Percentiles rank a stretch among this genome's conserved stretches.
phyloP scores from a whole-genome alignment of 2,113 vertebrate species.

The Fregata magnificens region DNA sequence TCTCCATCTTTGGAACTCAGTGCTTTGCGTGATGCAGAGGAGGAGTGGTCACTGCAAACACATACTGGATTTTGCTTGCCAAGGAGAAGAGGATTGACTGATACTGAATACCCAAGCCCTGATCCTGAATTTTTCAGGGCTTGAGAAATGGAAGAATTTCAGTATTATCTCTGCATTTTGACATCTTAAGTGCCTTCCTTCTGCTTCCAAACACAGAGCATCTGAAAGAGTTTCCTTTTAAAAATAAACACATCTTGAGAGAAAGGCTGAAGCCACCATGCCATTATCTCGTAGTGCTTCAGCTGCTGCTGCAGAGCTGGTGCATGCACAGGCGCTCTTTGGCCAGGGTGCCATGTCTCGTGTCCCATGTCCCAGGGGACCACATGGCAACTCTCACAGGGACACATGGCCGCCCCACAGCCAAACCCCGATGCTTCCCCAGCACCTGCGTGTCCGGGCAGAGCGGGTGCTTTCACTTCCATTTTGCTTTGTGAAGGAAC shows the following conservation, averaged over 20 bases:
- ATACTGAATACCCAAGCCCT: neutral
- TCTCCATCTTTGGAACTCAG: neutral
- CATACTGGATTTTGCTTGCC: neutral
- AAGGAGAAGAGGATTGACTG: neutral
- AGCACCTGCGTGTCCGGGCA: accelerated
- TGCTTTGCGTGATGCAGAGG: neutral
- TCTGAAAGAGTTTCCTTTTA: neutral
- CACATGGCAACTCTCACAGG: neutral
- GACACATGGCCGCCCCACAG: neutral
- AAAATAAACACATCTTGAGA: neutral
- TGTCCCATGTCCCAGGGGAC: neutral
- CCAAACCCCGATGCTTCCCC: neutral
- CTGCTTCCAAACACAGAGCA: neutral
- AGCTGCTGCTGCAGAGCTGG: neutral
- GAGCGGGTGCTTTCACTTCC: accelerated
- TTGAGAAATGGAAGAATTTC: neutral
- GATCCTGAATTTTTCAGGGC: neutral
- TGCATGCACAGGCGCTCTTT: accelerated
- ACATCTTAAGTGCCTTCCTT: neutral
- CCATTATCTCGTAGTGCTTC: neutral
- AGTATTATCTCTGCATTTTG: neutral
- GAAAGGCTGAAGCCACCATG: neutral
- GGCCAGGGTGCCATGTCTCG: neutral
- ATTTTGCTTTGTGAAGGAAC: neutral
- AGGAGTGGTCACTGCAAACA: neutral